Conservation (phyloP, 2,113 vertebrate species). For the Genyomyrus donnyi region DNA sequence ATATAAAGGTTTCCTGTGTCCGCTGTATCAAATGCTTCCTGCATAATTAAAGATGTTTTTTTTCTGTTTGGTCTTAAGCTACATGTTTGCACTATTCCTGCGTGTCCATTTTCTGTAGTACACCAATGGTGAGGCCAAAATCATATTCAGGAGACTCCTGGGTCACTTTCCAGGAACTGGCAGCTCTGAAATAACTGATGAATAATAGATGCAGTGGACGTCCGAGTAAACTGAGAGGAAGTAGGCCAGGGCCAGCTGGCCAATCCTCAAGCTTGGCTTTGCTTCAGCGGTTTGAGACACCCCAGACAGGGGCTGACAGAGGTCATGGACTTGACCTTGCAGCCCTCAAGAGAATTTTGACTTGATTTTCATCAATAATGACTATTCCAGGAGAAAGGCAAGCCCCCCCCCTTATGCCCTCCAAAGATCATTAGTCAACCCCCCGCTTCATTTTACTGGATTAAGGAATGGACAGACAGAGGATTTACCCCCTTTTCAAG, state of each 20-base stretch:
- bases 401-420: neutral
- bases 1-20: neutral
- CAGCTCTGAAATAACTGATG: constrained; percentile 65
- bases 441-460: neutral
- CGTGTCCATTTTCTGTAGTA: constrained; percentile 52
- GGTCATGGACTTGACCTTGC: constrained; percentile 69
- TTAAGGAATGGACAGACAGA: neutral
- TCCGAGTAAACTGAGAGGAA: constrained; percentile 56
- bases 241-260: constrained; percentile 43
- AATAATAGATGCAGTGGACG: constrained; percentile 66
- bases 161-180: constrained; percentile 64
- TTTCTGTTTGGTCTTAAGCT: constrained; percentile 57
- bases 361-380: constrained; percentile 31
- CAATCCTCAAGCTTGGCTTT: neutral
- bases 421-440: neutral
- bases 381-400: neutral
- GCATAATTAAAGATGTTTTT: constrained; percentile 61
- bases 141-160: constrained; percentile 57
- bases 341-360: constrained; percentile 56
- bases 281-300: neutral
- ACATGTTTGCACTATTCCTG: constrained; percentile 56
- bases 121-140: constrained; percentile 41
- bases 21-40: constrained; percentile 41
- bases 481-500: neutral
- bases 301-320: constrained; percentile 53